These are phyloP conservation scores for Samia ricini DNA, from an alignment of 1,140 invertebrate genomes.

Conservation along the genomic window DNA sequence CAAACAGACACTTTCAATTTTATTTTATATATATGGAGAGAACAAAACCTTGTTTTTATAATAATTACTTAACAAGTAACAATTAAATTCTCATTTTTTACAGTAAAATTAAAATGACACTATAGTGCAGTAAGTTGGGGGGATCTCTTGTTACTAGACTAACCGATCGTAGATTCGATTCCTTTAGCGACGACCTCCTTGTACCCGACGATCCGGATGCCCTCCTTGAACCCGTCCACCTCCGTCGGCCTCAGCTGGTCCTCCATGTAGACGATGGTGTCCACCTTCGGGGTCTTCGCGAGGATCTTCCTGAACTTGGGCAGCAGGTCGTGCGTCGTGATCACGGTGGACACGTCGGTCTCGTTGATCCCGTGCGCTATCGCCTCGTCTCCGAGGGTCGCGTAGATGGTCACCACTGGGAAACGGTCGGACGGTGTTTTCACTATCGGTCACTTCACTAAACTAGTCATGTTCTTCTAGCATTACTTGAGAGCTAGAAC, in stretches of 20 bases:
- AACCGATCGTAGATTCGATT: slow-evolving; percentile 58
- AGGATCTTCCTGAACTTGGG: slow-evolving; percentile 92
- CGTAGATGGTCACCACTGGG: slow-evolving; percentile 96
- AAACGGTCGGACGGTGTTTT: too few relatives aligned
- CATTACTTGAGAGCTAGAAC: too few relatives aligned
- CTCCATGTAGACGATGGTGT: slow-evolving; percentile 93
- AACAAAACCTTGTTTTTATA: too few relatives aligned
- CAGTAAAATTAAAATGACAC: too few relatives aligned
- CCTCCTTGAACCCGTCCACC: slow-evolving; percentile 82
- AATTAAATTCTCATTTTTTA: too few relatives aligned
- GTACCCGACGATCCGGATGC: slow-evolving; percentile 83
- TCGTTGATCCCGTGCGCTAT: slow-evolving; percentile 97
- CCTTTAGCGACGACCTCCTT: slow-evolving; percentile 76
- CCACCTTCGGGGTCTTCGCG: slow-evolving; percentile 82
- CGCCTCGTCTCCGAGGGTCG: slow-evolving; percentile 97
- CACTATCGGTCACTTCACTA: too few relatives aligned
- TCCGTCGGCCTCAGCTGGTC: slow-evolving; percentile 88
- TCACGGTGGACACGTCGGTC: slow-evolving; percentile 94
- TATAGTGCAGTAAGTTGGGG: too few relatives aligned
- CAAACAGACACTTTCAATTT: too few relatives aligned
- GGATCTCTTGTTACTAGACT: slow-evolving; percentile 30
- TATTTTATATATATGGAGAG: too few relatives aligned
- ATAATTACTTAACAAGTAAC: too few relatives aligned
- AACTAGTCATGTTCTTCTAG: too few relatives aligned
- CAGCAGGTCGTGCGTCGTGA: slow-evolving; percentile 92